phyloP scores from a whole-genome alignment of 2,797 vertebrate species.

The Microtus obscurus region DNA sequence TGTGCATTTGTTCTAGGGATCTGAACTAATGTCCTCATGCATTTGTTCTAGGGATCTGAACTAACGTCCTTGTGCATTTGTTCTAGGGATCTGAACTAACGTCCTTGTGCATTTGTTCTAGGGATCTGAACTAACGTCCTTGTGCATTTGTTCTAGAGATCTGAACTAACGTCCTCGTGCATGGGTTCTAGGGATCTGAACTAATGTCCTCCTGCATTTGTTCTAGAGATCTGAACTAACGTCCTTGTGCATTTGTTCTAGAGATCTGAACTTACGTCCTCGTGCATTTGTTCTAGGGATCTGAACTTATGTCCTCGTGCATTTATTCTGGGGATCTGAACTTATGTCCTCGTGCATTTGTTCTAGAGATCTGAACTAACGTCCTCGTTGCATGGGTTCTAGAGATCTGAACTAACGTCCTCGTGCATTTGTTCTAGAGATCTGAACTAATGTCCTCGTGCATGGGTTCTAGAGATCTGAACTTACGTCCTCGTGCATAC shows the following conservation, averaged over 20 bases:
- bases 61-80: background rate
- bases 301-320: no score
- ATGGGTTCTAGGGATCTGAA: no score
- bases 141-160: no score
- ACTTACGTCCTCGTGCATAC: background rate
- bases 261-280: background rate
- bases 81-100: background rate
- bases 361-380: no score
- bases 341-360: no score
- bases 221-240: background rate
- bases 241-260: background rate
- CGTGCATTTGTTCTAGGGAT: no score
- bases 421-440: background rate
- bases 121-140: background rate
- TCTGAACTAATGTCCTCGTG: background rate
- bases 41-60: no score
- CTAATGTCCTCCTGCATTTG: background rate
- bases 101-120: background rate
- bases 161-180: background rate
- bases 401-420: no score
- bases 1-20: no score
- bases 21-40: no score
- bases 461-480: background rate
- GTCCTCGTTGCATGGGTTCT: no score
- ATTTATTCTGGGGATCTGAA: no score